These are phyloP conservation scores for Fulmarus glacialis DNA, from an alignment of 2,113 vertebrate genomes.

Conservation along the genomic window DNA sequence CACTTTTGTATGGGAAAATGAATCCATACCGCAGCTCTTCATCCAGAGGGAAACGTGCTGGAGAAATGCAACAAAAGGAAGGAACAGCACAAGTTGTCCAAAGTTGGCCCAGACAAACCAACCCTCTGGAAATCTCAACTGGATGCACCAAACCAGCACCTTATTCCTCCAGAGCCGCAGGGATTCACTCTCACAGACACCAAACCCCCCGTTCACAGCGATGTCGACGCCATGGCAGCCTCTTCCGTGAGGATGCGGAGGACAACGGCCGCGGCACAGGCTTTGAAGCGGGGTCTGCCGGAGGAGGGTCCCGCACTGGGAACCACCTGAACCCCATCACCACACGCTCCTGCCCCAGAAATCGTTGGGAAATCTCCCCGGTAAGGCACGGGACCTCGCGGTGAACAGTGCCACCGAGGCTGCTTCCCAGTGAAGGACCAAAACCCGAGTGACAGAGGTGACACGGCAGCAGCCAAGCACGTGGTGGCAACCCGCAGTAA, in stretches of 20 bases:
- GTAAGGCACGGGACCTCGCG: accelerated
- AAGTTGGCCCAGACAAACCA: neutral
- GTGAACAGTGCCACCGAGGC: neutral
- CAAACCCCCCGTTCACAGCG: neutral
- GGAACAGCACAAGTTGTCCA: neutral
- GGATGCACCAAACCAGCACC: neutral
- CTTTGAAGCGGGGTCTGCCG: accelerated
- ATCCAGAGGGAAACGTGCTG: neutral
- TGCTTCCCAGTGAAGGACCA: accelerated
- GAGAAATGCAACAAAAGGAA: neutral
- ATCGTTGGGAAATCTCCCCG: accelerated
- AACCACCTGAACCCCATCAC: neutral
- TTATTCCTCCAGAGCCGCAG: neutral
- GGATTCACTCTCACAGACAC: too few relatives aligned
- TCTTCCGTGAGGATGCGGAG: accelerated
- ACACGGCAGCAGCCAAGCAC: neutral
- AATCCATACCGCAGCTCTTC: neutral
- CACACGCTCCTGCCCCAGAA: neutral
- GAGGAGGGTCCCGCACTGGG: neutral
- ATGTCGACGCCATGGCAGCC: accelerated
- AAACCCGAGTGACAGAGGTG: accelerated
- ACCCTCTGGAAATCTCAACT: neutral
- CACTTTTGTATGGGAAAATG: neutral
- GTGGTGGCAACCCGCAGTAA: accelerated
- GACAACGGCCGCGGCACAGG: accelerated